phyloP scores from a whole-genome alignment of 2,888 invertebrate species.

The Keiferia lycopersicella region DNA sequence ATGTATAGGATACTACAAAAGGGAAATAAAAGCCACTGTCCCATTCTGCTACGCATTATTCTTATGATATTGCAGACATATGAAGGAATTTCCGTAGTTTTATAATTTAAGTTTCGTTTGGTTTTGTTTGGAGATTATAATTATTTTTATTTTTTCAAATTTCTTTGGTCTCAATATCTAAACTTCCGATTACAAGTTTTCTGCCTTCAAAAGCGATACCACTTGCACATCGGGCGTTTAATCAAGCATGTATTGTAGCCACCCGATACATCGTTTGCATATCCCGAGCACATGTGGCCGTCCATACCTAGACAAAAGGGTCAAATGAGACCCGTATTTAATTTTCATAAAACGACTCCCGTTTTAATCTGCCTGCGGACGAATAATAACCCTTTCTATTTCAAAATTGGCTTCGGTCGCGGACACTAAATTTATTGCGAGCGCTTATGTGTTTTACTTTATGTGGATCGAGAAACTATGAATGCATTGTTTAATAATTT shows the following conservation, averaged over 20 bases:
- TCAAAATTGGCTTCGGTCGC: constrained; percentile 64
- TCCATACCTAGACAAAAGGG: constrained; percentile 62
- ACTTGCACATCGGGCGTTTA: constrained; percentile 35
- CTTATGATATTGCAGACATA: too few species aligned
- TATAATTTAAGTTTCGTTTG: too few species aligned
- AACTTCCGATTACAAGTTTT: constrained; percentile 9
- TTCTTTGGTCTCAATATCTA: background rate
- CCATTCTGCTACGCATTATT: too few species aligned
- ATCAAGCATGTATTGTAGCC: constrained; percentile 60
- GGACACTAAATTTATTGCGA: constrained; percentile 52
- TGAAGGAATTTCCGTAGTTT: too few species aligned
- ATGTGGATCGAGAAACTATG: constrained; percentile 32
- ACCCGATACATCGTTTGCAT: constrained; percentile 78
- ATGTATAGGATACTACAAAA: too few species aligned
- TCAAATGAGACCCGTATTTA: constrained; percentile 72
- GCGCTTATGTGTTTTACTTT: constrained; percentile 32
- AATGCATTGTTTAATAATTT: constrained; percentile 27
- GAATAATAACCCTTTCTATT: constrained; percentile 75
- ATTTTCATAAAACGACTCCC: constrained; percentile 78
- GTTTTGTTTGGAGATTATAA: too few species aligned
- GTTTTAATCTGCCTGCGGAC: constrained; percentile 73
- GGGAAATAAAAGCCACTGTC: too few species aligned
- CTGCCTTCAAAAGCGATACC: constrained; percentile 30
- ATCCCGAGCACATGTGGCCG: constrained; percentile 75
- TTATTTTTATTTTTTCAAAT: too few species aligned